Base-by-base conservation (phyloP, 2,113 vertebrate genomes). In the Neodontobutis hainanensis region DNA sequence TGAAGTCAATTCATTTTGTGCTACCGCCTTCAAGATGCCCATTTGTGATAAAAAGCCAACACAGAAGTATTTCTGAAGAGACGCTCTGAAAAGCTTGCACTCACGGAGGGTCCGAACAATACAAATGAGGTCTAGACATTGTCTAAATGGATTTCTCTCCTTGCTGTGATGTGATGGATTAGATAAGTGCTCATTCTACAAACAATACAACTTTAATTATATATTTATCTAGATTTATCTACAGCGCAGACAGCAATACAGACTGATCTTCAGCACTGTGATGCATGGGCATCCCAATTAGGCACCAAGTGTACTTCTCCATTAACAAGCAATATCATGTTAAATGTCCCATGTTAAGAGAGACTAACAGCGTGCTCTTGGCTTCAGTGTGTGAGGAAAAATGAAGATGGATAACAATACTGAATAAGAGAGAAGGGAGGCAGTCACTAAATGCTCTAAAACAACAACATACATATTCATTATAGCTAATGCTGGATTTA, bases 21-120 rank as follows among this genome's bases (percentile, higher is more conserved):
- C 48, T 11, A 47, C 65, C 5, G 34, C 36, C 35, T 55, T 73
- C 65, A 58, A 47, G 53, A 66, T 59, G 71, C 42, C 34, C 19
- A 11, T 32, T 34, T 32, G 47, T 81, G 60, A 76, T 78, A 83
- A 63, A 77, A 81, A 42, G 51, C 53, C 49, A 42, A 61, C 45
- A 61, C 50, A 74, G 16, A 67, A 51, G 32, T 61, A 46, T 34
- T 14, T 76, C 61, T 77, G 57, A 58, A 53, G 42, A 16, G 11
- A 55, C 65, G 40, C 42, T 59, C 55, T 15, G 14, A 19, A 55
- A n/a, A 65, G 27, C 10, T 70, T 9, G 51, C 42, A 45, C 27
- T 70, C 36, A 65, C 60, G 62, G 79, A 14, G 27, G 8, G 19
- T 62, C 58, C n/a, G 50, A 19, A 67, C 35, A 74, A 67, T 62